phyloP scores from a whole-genome alignment of 2,113 vertebrate genomes.

The Calypte anna region DNA sequence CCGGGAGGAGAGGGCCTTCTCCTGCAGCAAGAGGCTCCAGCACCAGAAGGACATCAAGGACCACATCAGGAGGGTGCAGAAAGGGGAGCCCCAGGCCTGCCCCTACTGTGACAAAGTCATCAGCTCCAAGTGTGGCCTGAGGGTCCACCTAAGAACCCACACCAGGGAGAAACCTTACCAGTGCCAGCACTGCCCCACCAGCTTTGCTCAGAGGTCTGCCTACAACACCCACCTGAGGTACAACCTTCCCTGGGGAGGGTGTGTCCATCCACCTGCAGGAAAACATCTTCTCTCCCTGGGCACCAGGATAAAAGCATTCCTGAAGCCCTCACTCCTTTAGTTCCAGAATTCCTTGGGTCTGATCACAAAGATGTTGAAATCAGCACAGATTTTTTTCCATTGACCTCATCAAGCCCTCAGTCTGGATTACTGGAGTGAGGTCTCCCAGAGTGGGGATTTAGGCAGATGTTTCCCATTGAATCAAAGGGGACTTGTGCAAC shows the following conservation, averaged over 20 bases:
- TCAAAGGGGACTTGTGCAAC: background rate
- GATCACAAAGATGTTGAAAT: background rate
- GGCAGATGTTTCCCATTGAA: background rate
- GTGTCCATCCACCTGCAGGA: fast-evolving
- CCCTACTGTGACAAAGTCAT: conserved; percentile 53
- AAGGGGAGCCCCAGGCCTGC: background rate
- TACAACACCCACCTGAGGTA: conserved; percentile 67
- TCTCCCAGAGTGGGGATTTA: background rate
- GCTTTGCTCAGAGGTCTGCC: conserved; percentile 68
- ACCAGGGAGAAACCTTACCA: conserved; percentile 31
- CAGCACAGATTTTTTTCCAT: fast-evolving
- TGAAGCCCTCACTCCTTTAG: background rate
- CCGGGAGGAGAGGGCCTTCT: background rate
- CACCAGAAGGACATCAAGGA: background rate
- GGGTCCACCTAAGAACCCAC: background rate
- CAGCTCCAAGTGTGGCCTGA: conserved; percentile 44
- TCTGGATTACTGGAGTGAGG: fast-evolving
- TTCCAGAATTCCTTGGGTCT: background rate
- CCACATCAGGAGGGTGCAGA: background rate
- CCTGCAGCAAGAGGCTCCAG: conserved; percentile 33
- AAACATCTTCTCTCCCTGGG: background rate
- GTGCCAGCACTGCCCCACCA: conserved; percentile 10
- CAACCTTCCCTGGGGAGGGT: background rate
- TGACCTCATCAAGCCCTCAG: background rate
- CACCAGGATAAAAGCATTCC: fast-evolving